phyloP scores from a whole-genome alignment of 2,888 invertebrate species.

The Tetragnatha montana region DNA sequence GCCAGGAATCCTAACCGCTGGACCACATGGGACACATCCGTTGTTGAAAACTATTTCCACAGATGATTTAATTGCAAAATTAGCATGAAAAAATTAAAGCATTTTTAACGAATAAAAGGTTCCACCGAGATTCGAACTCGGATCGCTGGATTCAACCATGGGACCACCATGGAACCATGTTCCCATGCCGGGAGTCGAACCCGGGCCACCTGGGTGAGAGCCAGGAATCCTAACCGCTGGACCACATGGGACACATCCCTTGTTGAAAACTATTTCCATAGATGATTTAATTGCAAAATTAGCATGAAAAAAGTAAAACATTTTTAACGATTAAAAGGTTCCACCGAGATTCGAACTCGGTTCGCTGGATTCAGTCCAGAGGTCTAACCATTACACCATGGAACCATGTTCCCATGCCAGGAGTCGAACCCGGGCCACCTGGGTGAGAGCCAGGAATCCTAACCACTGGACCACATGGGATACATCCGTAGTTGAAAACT shows the following conservation, averaged over 20 bases:
- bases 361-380: constrained; percentile 8
- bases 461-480: constrained; percentile 5
- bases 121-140: background rate
- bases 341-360: background rate
- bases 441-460: constrained; percentile 7
- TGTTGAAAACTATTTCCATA: too few relatives aligned
- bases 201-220: background rate
- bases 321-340: too few relatives aligned
- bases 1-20: constrained; percentile 6
- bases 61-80: too few relatives aligned
- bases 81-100: too few relatives aligned
- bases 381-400: constrained; percentile 8
- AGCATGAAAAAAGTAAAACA: too few relatives aligned
- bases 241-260: background rate
- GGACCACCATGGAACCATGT: background rate
- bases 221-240: background rate
- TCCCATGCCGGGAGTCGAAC: background rate
- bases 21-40: background rate
- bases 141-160: background rate
- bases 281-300: too few relatives aligned
- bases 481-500: background rate
- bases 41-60: too few relatives aligned
- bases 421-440: constrained; percentile 12
- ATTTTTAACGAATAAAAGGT: too few relatives aligned
- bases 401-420: background rate